Evolutionary conservation across 2,888 invertebrate genomes (phyloP).

Genomic region (Phasia obesa): DNA sequence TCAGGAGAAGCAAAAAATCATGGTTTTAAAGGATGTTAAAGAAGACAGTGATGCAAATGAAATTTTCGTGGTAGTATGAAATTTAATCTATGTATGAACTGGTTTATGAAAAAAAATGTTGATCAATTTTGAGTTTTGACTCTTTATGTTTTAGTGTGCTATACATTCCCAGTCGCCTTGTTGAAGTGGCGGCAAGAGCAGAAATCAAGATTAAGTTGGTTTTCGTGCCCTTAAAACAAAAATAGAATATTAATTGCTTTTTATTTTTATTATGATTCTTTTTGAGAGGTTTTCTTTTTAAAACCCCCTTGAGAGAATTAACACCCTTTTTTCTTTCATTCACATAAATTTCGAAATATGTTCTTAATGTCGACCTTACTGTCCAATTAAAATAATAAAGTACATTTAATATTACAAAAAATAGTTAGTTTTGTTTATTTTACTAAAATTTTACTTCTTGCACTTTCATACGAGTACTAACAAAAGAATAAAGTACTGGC

Average conservation of each 20-base stretch:
- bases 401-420: constrained; percentile 32
- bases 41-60: too few species aligned
- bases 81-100: too few species aligned
- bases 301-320: constrained; percentile 51
- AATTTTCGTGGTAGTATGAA: too few species aligned
- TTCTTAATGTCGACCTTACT: not conserved
- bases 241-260: constrained; percentile 58
- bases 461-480: not conserved
- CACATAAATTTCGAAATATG: constrained; percentile 1
- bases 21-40: too few species aligned
- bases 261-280: constrained; percentile 12
- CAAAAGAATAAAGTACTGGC: not conserved
- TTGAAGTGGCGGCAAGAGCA: constrained; percentile 41
- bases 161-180: not conserved
- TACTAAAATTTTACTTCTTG: not conserved
- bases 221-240: constrained; percentile 20
- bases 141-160: too few species aligned
- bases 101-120: too few species aligned
- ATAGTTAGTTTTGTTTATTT: constrained; percentile 10
- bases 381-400: constrained; percentile 52
- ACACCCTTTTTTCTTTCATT: constrained; percentile 57
- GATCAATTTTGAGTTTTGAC: too few species aligned
- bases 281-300: constrained; percentile 15
- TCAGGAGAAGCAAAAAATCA: too few species aligned
- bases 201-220: constrained; percentile 37